A percentile compares a stretch with the other conserved stretches of the same genome.
Evolutionary conservation across 2,888 invertebrate genomes (phyloP).

Genomic region (Xanthia icteritia): DNA sequence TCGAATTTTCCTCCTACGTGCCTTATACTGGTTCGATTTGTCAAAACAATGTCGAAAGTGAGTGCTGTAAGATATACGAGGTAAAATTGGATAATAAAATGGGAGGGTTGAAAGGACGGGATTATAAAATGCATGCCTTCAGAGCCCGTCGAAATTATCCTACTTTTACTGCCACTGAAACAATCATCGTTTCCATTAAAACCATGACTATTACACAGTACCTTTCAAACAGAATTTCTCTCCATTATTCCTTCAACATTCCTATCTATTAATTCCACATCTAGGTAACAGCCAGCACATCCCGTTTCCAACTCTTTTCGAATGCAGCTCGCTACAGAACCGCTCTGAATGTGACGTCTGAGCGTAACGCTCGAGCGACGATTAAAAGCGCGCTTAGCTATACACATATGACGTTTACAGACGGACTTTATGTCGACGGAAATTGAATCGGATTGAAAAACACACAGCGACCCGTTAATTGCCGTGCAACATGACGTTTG

Average conservation of each 20-base stretch:
- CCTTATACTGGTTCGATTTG: conserved; percentile 42
- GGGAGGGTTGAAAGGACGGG: background rate
- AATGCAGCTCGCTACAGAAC: conserved; percentile 70
- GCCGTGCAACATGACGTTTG: conserved; percentile 39
- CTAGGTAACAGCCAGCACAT: conserved; percentile 60
- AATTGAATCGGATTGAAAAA: conserved; percentile 66
- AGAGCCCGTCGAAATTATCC: background rate
- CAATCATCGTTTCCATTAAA: background rate
- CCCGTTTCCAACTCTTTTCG: conserved; percentile 71
- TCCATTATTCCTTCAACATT: conserved; percentile 16
- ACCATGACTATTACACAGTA: background rate
- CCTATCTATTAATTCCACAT: conserved; percentile 59
- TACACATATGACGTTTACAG: conserved; percentile 62
- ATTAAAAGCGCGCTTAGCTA: conserved; percentile 65
- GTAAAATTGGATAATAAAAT: conserved; percentile 30
- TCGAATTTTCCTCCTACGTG: conserved; percentile 35
- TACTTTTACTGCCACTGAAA: background rate
- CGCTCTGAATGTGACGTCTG: conserved; percentile 71
- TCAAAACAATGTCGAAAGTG: conserved; percentile 46
- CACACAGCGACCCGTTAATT: conserved; percentile 57
- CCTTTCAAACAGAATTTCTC: conserved; percentile 1
- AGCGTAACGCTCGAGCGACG: conserved; percentile 65
- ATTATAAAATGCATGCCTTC: conserved; percentile 33
- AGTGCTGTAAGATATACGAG: conserved; percentile 45
- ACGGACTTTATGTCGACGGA: conserved; percentile 55